phyloP scores from a whole-genome alignment of 2,888 invertebrate genomes.

The Eilema sororculum region DNA sequence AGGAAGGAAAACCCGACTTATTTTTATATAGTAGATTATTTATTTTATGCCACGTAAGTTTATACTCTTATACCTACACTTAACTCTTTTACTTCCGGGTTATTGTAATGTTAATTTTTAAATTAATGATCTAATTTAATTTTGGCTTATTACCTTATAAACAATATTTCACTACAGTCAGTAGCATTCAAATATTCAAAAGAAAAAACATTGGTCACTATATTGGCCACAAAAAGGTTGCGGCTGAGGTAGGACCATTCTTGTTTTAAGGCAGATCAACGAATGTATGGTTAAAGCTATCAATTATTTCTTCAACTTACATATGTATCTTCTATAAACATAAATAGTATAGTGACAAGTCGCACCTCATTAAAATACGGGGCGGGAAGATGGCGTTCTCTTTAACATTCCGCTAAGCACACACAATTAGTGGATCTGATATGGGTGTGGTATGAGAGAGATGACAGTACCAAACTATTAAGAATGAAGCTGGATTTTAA shows the following conservation, averaged over 20 bases:
- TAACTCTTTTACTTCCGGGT: too few relatives aligned
- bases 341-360: background rate
- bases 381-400: conserved; percentile 43
- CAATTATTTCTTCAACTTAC: background rate
- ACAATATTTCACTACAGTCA: too few relatives aligned
- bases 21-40: too few relatives aligned
- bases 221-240: background rate
- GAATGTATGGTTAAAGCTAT: background rate
- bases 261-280: background rate
- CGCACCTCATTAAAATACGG: conserved; percentile 41
- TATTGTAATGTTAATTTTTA: too few relatives aligned
- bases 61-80: too few relatives aligned
- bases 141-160: too few relatives aligned
- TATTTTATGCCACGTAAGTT: too few relatives aligned
- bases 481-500: background rate
- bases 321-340: background rate
- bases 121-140: too few relatives aligned
- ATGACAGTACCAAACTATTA: background rate
- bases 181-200: too few relatives aligned
- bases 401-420: conserved; percentile 45
- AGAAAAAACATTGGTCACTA: too few relatives aligned
- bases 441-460: background rate
- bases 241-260: background rate
- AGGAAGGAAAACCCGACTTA: too few relatives aligned
- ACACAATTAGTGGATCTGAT: conserved; percentile 40